Conservation (phyloP, 2,888 invertebrate genomes). For the Pilophorus perplexus region DNA sequence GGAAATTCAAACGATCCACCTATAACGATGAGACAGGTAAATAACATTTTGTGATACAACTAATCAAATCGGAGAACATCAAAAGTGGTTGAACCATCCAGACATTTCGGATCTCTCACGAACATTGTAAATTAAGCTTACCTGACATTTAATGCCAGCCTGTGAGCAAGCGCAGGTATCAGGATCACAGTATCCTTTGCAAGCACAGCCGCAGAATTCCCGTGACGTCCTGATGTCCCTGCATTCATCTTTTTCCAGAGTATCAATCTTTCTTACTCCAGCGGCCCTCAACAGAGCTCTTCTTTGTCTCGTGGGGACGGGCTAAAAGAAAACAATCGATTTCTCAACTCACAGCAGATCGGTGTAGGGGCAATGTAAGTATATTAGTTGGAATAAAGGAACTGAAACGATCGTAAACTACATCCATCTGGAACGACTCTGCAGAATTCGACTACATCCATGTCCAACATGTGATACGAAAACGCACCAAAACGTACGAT, state of each 20-base stretch:
- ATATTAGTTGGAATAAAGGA: no score
- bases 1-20: constrained; percentile 93
- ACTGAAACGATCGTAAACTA: no score
- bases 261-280: constrained; percentile 90
- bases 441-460: no score
- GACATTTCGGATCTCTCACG: neutral
- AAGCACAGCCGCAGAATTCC: constrained; percentile 91
- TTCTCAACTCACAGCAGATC: no score
- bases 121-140: constrained; percentile 50
- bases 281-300: constrained; percentile 84
- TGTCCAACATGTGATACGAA: no score
- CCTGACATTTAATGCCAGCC: constrained; percentile 94
- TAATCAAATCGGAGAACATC: neutral
- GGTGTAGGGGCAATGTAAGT: no score
- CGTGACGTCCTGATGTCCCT: constrained; percentile 85
- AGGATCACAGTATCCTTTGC: constrained; percentile 91
- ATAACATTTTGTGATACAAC: neutral
- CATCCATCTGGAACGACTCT: no score
- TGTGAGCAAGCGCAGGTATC: constrained; percentile 92
- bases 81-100: neutral
- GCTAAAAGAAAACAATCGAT: constrained; percentile 59
- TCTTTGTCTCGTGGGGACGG: constrained; percentile 87
- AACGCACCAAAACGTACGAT: no score
- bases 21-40: constrained; percentile 50
- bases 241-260: constrained; percentile 90